Evolutionary conservation across 2,113 vertebrate genomes (phyloP).

Genomic region (Eidolon helvum): DNA sequence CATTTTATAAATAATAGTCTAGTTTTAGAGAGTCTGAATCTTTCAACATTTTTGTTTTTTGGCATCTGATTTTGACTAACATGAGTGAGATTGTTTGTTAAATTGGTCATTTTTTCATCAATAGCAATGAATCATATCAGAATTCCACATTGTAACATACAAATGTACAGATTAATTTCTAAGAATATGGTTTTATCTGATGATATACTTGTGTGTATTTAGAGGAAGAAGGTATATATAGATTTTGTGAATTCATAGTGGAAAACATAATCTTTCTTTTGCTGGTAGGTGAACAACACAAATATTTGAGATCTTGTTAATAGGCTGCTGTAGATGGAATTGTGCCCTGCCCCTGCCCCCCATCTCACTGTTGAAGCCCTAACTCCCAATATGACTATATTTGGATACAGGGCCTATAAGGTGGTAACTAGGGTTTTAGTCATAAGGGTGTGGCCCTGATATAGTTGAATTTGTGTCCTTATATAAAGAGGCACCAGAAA

Average conservation of each 20-base stretch:
- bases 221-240: background rate
- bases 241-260: background rate
- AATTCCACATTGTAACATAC: background rate
- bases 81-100: background rate
- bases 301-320: background rate
- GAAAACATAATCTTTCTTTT: background rate
- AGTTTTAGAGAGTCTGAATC: background rate
- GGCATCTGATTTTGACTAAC: background rate
- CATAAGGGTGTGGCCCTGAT: background rate
- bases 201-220: background rate
- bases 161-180: background rate
- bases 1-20: constrained; percentile 16
- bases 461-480: background rate
- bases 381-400: background rate
- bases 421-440: background rate
- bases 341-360: background rate
- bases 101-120: background rate
- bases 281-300: background rate
- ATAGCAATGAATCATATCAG: background rate
- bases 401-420: background rate
- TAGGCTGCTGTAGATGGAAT: background rate
- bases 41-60: background rate
- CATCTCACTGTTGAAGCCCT: background rate
- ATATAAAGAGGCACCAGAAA: background rate
- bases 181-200: background rate